These are phyloP conservation scores for Leucoraja erinaceus DNA, from an alignment of 2,113 vertebrate species.

Conservation along the genomic window DNA sequence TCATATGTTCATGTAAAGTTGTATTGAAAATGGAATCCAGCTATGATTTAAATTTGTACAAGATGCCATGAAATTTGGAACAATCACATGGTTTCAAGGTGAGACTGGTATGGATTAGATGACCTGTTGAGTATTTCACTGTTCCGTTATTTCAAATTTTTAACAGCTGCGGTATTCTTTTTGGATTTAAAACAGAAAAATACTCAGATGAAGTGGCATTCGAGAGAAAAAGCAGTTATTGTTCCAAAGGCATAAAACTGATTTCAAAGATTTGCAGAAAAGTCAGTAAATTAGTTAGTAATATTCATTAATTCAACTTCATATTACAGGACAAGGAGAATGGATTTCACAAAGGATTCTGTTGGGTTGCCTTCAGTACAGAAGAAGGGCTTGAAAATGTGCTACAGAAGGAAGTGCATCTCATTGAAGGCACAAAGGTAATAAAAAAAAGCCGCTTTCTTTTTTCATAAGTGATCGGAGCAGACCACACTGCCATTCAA, in stretches of 20 bases:
- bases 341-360: constrained; percentile 78
- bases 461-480: neutral
- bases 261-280: neutral
- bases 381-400: constrained; percentile 64
- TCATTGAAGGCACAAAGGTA: constrained; percentile 80
- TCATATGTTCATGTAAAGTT: too few relatives aligned
- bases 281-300: neutral
- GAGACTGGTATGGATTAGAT: neutral
- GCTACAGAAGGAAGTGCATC: constrained; percentile 72
- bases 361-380: constrained; percentile 69
- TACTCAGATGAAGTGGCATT: too few relatives aligned
- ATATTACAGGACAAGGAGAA: constrained; percentile 68
- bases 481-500: too few relatives aligned
- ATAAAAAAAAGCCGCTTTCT: neutral
- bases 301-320: constrained; percentile 32
- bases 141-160: too few relatives aligned
- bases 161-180: too few relatives aligned
- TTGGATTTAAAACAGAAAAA: too few relatives aligned
- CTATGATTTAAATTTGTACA: neutral
- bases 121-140: neutral
- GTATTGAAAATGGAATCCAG: neutral
- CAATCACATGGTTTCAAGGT: neutral
- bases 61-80: neutral
- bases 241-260: too few relatives aligned
- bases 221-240: too few relatives aligned